Conservation (phyloP, 2,888 invertebrate species). For the Athetis lepigone region DNA sequence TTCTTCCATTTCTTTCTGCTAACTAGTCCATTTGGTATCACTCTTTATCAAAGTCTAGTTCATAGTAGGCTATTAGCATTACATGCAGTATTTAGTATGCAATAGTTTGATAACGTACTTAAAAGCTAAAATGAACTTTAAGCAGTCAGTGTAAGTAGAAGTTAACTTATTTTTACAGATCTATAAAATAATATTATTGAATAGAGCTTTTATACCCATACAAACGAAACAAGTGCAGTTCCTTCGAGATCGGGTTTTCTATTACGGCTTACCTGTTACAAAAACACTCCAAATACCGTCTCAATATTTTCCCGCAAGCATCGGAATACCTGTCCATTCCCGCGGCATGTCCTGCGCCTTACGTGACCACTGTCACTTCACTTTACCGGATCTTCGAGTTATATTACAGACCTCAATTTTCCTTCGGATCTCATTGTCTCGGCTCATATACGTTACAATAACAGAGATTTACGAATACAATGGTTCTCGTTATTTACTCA, state of each 20-base stretch:
- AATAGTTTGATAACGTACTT: too few species aligned
- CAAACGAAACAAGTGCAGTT: conserved; percentile 39
- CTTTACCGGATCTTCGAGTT: conserved; percentile 47
- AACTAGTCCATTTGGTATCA: too few species aligned
- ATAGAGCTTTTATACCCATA: neutral
- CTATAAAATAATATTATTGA: too few species aligned
- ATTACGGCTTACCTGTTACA: conserved; percentile 42
- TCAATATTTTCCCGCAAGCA: conserved; percentile 52
- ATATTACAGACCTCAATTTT: conserved; percentile 52
- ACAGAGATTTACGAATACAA: conserved; percentile 52
- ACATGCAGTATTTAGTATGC: too few species aligned
- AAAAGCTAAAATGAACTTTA: too few species aligned
- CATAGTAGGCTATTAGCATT: too few species aligned
- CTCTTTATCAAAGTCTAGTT: too few species aligned
- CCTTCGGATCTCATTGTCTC: conserved; percentile 40
- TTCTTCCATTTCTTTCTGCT: too few species aligned
- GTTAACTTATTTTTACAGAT: too few species aligned
- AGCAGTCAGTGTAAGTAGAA: too few species aligned
- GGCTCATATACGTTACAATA: conserved; percentile 45
- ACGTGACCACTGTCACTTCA: conserved; percentile 58
- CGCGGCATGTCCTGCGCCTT: conserved; percentile 42
- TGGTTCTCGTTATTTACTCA: conserved; percentile 44
- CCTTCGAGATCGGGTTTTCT: conserved; percentile 40
- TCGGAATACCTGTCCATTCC: conserved; percentile 42
- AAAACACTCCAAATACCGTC: conserved; percentile 46